These are phyloP conservation scores for Dromas ardeola DNA, from an alignment of 2,113 vertebrate genomes.

Conservation along the genomic window DNA sequence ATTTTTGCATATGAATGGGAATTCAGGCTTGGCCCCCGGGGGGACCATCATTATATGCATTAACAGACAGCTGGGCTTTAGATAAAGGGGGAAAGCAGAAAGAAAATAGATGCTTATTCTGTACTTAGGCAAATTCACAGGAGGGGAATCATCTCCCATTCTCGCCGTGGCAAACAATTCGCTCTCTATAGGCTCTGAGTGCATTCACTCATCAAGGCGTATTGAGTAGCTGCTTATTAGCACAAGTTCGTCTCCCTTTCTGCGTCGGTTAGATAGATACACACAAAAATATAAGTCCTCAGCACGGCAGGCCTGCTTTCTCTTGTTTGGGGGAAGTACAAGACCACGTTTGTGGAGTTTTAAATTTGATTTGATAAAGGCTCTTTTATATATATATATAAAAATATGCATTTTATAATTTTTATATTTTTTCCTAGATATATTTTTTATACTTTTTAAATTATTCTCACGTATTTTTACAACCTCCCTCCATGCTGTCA, in stretches of 20 bases:
- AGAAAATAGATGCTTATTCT: constrained; percentile 71
- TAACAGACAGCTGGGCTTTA: constrained; percentile 79
- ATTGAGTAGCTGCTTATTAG: constrained; percentile 68
- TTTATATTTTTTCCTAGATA: background rate
- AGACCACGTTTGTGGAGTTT: background rate
- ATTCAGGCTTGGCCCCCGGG: constrained; percentile 58
- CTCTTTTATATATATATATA: background rate
- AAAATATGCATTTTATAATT: background rate
- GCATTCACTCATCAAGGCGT: constrained; percentile 60
- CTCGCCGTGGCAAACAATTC: constrained; percentile 33
- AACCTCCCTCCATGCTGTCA: background rate
- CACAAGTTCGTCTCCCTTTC: constrained; percentile 44
- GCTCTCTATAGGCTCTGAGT: constrained; percentile 65
- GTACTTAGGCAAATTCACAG: constrained; percentile 72
- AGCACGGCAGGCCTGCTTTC: background rate
- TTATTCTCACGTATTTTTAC: background rate
- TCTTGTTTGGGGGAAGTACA: background rate
- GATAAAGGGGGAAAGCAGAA: constrained; percentile 67
- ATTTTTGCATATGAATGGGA: constrained; percentile 72
- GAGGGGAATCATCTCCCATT: constrained; percentile 69
- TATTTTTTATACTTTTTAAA: background rate
- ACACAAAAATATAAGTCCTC: background rate
- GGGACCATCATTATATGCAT: constrained; percentile 72
- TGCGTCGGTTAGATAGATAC: constrained; percentile 5
- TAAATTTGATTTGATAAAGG: background rate